Evolutionary conservation across 2,888 invertebrate species (phyloP), one percentile per base, ranked within the genome.

Genomic region (Vandiemenella viatica): DNA sequence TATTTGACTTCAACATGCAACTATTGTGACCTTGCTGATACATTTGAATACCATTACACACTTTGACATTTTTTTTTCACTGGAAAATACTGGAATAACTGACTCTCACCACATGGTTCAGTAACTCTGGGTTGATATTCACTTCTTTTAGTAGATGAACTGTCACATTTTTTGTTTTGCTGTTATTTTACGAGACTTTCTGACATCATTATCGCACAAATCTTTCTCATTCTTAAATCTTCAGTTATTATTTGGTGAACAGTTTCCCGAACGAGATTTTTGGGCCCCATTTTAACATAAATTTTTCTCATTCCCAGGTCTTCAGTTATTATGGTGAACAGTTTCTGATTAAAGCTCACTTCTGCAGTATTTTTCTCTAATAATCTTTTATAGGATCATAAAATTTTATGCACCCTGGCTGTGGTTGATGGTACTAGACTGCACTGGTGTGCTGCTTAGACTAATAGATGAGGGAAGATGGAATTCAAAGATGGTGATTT

Each of bases 41-140:
- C 17, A 18, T 16, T 16, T 10, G 37, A 19, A 15, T 10, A 17
- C 45, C 20, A 18, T 45, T 45, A 13, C 45, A 16, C 8, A 16
- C 45, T 37, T 15, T 26, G 26, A 21, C 22, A n/a, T 21, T 21
- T 44, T 19, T 49, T 56, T n/a, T n/a, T n/a, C 41, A 55, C 50
- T 15, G 50, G 53, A 41, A 54, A 37, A 41, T 55, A 56, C 18
- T 54, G 44, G 43, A 54, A 52, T n/a, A 53, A 26, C 49, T 47
- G 53, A 18, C 17, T 32, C 19, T 53, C 49, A 37, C 49, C 48
- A 45, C 51, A 50, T 17, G 53, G 37, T 50, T 26, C 26, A 26
- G 13, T 26, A 26, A 26, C 7, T 26, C 26, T 26, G 26, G 26
- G 13, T 26, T 26, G 26, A 26, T 26, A 8, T 26, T 26, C 13